Conservation (phyloP, 2,113 vertebrate species). For the Pedetes capensis region DNA sequence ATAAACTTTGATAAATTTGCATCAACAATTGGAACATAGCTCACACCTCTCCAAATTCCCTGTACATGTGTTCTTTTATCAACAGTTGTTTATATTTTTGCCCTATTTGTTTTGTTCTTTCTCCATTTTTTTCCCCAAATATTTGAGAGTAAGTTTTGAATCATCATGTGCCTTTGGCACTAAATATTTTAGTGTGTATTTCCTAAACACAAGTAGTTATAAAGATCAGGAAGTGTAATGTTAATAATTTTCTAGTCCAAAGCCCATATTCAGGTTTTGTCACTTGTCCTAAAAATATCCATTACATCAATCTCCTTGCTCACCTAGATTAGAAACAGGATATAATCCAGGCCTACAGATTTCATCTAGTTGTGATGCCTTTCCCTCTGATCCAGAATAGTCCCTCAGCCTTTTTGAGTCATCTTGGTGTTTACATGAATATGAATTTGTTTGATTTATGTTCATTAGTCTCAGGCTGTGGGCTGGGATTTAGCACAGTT, state of each 20-base stretch:
- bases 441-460: background rate
- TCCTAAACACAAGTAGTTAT: background rate
- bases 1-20: conserved; percentile 30
- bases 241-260: background rate
- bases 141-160: background rate
- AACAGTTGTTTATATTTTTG: background rate
- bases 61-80: conserved; percentile 1
- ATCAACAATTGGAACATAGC: background rate
- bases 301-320: background rate
- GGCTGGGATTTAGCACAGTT: too few relatives aligned
- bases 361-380: background rate
- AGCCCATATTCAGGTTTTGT: background rate
- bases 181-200: conserved; percentile 17
- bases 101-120: background rate
- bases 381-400: background rate
- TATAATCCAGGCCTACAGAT: background rate
- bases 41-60: background rate
- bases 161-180: background rate
- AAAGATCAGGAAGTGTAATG: conserved; percentile 12
- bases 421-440: background rate
- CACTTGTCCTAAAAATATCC: background rate
- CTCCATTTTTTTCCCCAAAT: background rate
- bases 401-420: background rate
- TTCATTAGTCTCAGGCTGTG: background rate
- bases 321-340: background rate